phyloP scores from a whole-genome alignment of 2,113 vertebrate genomes.

The Gopherus evgoodei region DNA sequence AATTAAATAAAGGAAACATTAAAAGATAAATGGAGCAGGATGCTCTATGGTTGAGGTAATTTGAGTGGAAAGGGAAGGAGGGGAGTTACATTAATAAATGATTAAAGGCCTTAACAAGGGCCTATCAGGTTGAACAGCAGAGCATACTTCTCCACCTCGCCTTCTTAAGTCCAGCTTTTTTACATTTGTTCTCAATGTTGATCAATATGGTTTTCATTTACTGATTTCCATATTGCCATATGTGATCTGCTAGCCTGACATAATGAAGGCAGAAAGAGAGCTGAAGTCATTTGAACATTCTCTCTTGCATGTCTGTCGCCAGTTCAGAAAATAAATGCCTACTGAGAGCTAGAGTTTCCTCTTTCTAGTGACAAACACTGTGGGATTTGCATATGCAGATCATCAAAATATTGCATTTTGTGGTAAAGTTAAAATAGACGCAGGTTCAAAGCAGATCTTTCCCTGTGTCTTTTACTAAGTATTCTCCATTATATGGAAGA shows the following conservation, averaged over 20 bases:
- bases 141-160: slow-evolving; percentile 76
- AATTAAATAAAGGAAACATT: slow-evolving; percentile 89
- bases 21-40: slow-evolving; percentile 89
- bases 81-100: slow-evolving; percentile 87
- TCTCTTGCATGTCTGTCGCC: slow-evolving; percentile 79
- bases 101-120: slow-evolving; percentile 87
- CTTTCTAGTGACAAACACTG: slow-evolving; percentile 63
- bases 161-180: slow-evolving; percentile 81
- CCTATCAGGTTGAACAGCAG: slow-evolving; percentile 84
- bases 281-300: slow-evolving; percentile 82
- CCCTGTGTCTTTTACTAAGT: background rate
- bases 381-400: slow-evolving; percentile 72
- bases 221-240: slow-evolving; percentile 86
- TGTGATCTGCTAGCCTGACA: slow-evolving; percentile 82
- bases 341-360: slow-evolving; percentile 76
- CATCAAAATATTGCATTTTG: slow-evolving; percentile 38
- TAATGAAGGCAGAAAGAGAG: slow-evolving; percentile 81
- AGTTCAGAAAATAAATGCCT: slow-evolving; percentile 82
- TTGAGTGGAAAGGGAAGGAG: slow-evolving; percentile 84
- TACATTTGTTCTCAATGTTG: slow-evolving; percentile 83
- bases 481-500: background rate
- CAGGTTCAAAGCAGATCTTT: background rate
- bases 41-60: slow-evolving; percentile 87
- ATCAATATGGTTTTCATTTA: slow-evolving; percentile 91
- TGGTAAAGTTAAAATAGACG: slow-evolving; percentile 38